Evolutionary conservation across 2,113 vertebrate genomes (phyloP), one percentile per base, ranked within the genome.

Genomic region (Myrmecophaga tridactyla): DNA sequence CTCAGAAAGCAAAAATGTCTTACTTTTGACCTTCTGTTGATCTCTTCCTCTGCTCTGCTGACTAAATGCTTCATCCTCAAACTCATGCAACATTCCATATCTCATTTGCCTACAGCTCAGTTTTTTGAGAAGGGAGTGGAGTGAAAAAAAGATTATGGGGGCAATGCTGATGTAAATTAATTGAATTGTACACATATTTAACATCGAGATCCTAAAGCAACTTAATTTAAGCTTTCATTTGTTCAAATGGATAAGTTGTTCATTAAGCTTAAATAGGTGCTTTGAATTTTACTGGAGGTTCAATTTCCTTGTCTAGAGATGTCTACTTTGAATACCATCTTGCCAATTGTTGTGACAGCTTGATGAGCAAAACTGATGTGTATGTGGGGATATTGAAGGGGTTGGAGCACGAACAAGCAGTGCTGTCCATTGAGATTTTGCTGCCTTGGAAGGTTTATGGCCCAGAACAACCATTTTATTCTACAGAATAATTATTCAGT

Each of bases 201-300:
- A 96, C 96, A 82, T 67, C 76, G 53, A 62, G 85, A 90, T 95
- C 65, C 65, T 36, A 82, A 96, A 97, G 94, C 34, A 93, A 97
- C 46, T 85, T 97, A 97, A 96, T 97, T 97, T 92, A 95, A 97
- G 36, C 81, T 97, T 97, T 97, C 41, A 9, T 80, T 96, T 96
- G 76, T 96, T 96, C 88, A 41, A 56, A 88, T 15, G 81, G 75
- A 86, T 94, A 82, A 94, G 17, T 15, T 86, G 41, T 92, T 97
- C 96, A 89, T 63, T 97, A 92, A 82, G 31, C 93, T 97, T 96
- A 89, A 96, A 96, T 75, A 94, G 67, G 41, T 85, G 58, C 92
- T 96, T 96, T 94, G 72, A 11, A 82, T 94, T 87, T 97, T 81
- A 41, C 53, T 34, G 31, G 34, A 97, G 95, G 48, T 67, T 97